Evolutionary conservation across 2,888 invertebrate species (phyloP).

Genomic region (Scrobipalpa atriplicella): DNA sequence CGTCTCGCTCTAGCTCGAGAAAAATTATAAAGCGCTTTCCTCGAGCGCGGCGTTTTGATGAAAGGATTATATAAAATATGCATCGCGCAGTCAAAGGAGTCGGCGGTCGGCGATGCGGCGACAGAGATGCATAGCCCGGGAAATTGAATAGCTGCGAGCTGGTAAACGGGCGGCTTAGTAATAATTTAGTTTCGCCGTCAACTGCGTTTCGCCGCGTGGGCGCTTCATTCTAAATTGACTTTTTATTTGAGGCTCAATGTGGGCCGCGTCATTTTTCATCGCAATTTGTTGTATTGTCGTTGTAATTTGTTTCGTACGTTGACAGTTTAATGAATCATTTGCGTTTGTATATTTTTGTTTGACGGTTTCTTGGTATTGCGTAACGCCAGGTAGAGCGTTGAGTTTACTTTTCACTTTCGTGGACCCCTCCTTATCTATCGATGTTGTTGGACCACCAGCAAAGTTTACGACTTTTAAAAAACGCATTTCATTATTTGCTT

Average conservation of each 20-base stretch:
- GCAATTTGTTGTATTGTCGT: constrained; percentile 46
- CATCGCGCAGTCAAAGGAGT: constrained; percentile 71
- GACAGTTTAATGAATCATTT: constrained; percentile 45
- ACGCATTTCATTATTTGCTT: constrained; percentile 58
- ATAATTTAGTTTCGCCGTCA: constrained; percentile 72
- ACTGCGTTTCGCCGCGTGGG: constrained; percentile 40
- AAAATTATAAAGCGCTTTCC: constrained; percentile 73
- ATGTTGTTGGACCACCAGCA: constrained; percentile 52
- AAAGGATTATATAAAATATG: constrained; percentile 80
- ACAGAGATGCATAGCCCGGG: constrained; percentile 74
- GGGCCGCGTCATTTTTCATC: constrained; percentile 50
- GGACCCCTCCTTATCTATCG: constrained; percentile 29
- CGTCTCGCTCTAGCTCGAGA: constrained; percentile 72
- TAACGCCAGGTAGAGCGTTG: constrained; percentile 44
- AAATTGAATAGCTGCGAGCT: constrained; percentile 70
- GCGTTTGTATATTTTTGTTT: constrained; percentile 33
- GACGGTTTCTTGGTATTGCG: constrained; percentile 34
- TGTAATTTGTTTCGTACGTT: constrained; percentile 43
- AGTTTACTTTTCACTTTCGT: constrained; percentile 43
- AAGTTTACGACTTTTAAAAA: constrained; percentile 49
- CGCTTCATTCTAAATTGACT: constrained; percentile 36
- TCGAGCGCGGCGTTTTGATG: constrained; percentile 74
- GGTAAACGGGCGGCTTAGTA: constrained; percentile 60
- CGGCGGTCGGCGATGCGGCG: constrained; percentile 60
- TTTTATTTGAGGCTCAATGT: constrained; percentile 42